phyloP scores from a whole-genome alignment of 1,140 invertebrate genomes.

The Apocrypta bakeri region DNA sequence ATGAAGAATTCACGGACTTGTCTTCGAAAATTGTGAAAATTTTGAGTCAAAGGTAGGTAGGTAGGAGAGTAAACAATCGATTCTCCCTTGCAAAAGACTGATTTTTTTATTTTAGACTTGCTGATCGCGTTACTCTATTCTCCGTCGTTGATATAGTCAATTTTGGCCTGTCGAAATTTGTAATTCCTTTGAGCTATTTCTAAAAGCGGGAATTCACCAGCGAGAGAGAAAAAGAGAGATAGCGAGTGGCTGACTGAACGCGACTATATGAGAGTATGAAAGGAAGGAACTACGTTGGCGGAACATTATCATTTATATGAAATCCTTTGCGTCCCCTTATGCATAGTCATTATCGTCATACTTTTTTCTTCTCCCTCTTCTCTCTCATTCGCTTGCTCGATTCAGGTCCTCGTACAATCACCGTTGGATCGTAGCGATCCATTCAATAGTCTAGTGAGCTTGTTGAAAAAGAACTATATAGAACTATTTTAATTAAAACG shows the following conservation, averaged over 20 bases:
- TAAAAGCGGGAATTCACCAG: slow-evolving; percentile 46
- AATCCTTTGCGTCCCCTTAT: slow-evolving; percentile 69
- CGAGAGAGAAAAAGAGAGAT: slow-evolving; percentile 18
- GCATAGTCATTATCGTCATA: slow-evolving; percentile 67
- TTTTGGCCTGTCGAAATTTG: slow-evolving; percentile 64
- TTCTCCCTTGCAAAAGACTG: not conserved
- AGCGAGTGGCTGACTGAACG: not conserved
- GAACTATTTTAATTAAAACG: slow-evolving; percentile 48
- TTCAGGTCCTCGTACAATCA: slow-evolving; percentile 18
- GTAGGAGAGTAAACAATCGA: not conserved
- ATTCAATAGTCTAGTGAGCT: slow-evolving; percentile 55
- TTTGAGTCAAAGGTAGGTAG: no score
- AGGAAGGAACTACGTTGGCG: slow-evolving; percentile 57
- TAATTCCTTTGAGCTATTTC: slow-evolving; percentile 67
- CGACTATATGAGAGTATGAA: slow-evolving; percentile 45
- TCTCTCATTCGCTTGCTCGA: not conserved
- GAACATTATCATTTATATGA: slow-evolving; percentile 72
- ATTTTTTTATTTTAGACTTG: slow-evolving; percentile 41
- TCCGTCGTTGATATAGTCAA: slow-evolving; percentile 53
- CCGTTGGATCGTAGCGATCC: slow-evolving; percentile 39
- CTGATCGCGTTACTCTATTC: not conserved
- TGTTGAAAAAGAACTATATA: slow-evolving; percentile 8
- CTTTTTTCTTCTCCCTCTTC: slow-evolving; percentile 55
- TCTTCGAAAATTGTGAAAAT: not conserved
- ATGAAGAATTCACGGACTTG: no score